These are phyloP conservation scores for Eleutherodactylus coqui DNA, from an alignment of 2,797 vertebrate genomes.

Conservation along the genomic window DNA sequence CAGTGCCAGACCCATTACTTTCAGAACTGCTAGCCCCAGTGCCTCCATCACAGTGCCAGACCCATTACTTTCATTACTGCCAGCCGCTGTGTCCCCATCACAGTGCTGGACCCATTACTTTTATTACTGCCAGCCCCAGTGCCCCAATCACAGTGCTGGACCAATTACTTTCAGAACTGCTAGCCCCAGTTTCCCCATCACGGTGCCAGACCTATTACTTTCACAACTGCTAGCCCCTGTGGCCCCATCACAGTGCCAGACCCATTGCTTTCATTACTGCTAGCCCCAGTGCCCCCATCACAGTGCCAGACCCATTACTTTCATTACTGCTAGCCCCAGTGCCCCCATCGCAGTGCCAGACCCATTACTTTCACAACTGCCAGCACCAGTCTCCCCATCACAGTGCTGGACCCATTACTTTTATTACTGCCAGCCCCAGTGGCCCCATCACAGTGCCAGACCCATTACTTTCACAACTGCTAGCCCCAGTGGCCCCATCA, in stretches of 20 bases:
- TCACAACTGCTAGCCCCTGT: too few species aligned
- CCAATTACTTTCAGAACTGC: background rate
- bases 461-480: too few species aligned
- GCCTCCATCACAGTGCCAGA: background rate
- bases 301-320: too few species aligned
- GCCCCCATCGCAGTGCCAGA: background rate
- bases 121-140: too few species aligned
- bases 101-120: too few species aligned
- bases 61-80: background rate
- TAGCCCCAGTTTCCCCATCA: background rate
- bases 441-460: background rate
- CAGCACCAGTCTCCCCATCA: too few species aligned
- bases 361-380: too few species aligned
- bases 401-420: too few species aligned
- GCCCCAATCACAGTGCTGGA: background rate
- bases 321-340: too few species aligned
- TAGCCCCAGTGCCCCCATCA: background rate
- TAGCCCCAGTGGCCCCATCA: background rate
- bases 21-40: too few species aligned
- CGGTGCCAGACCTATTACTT: too few species aligned
- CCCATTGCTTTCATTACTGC: background rate
- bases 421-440: background rate
- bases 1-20: too few species aligned
- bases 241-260: background rate
- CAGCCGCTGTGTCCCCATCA: background rate